Evolutionary conservation across 1,140 invertebrate species (phyloP), one percentile per base, ranked within the genome.

Genomic region (Triops longicaudatus): DNA sequence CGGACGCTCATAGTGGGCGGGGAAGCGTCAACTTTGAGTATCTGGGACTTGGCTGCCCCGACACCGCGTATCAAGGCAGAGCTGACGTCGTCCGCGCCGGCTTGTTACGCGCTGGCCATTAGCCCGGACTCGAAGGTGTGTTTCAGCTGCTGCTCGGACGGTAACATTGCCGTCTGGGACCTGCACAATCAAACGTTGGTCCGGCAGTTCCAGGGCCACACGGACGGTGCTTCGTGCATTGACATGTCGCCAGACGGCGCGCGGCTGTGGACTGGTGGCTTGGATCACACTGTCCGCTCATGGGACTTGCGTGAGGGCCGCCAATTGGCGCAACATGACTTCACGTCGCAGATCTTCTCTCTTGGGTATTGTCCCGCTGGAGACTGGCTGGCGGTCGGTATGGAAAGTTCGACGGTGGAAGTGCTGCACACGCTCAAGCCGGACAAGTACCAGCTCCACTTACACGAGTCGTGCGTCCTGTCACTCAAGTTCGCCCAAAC

Each of bases 391-490:
- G 97, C 97, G 28, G 97, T 99, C 42, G 97, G 97, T 73, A 98
- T 98, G 96, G 96, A 98, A 86, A 98, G 96, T 83, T 97, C 94
- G 26, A 94, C 97, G 85, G 96, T 99, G 43, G 97, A 99, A 83
- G 76, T 77, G 76, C 85, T 99, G 75, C 95, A 98, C 85, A 93
- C 94, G 79, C 89, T 88, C 78, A 98, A 98, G 84, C 91, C 94
- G 28, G 97, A 99, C 86, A 97, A 98, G 84, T 99, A 99, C 85
- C 97, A 98, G 84, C 87, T 99, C 26, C 93, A 98, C 83, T 87
- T 98, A 79, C 98, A 99, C 86, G 97, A 99, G 85, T 97, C 94
- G 77, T 99, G 98, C 85, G 98, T 99, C n/a, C 88, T 99, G 14
- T 98, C 97, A 76, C 88, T 99, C 78, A 91, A 96, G 82, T 99